A percentile compares a stretch with the other conserved stretches of the same genome.
Evolutionary conservation across 1,140 invertebrate species (phyloP).

Genomic region (Chlorops oryzae): DNA sequence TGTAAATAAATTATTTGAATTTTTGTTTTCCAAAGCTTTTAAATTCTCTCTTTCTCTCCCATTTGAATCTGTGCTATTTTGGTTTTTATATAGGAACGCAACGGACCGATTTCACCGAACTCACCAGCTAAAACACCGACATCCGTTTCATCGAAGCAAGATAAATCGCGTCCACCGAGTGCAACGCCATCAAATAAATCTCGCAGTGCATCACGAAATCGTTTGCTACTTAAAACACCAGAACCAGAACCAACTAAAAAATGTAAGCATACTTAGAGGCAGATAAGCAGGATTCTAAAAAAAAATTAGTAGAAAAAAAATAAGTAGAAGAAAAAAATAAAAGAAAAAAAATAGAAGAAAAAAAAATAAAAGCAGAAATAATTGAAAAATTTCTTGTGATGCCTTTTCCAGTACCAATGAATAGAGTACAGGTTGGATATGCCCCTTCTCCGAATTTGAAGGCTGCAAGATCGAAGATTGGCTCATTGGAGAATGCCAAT

Average conservation of each 20-base stretch:
- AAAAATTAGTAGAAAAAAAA: no score
- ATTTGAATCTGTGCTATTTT: background rate
- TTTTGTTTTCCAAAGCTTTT: no score
- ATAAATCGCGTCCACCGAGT: constrained; percentile 41
- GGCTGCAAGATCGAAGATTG: constrained; percentile 87
- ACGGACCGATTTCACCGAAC: constrained; percentile 44
- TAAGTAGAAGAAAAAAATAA: no score
- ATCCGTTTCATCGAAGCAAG: constrained; percentile 33
- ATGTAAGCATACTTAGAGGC: constrained; percentile 52
- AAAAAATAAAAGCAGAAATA: no score
- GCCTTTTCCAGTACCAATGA: constrained; percentile 75
- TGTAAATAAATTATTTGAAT: background rate
- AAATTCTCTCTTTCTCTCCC: background rate
- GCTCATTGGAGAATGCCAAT: constrained; percentile 84
- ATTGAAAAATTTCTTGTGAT: background rate
- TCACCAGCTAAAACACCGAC: constrained; percentile 46
- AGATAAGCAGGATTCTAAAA: no score
- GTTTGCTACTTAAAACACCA: constrained; percentile 44
- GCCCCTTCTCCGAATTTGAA: constrained; percentile 87
- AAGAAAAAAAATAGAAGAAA: no score
- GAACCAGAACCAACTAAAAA: constrained; percentile 61
- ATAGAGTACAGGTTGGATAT: constrained; percentile 84
- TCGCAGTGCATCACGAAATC: constrained; percentile 43
- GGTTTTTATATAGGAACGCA: constrained; percentile 37
- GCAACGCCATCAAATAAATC: constrained; percentile 46